Conservation (phyloP, 2,888 invertebrate species). For the Drosophila anomelani region DNA sequence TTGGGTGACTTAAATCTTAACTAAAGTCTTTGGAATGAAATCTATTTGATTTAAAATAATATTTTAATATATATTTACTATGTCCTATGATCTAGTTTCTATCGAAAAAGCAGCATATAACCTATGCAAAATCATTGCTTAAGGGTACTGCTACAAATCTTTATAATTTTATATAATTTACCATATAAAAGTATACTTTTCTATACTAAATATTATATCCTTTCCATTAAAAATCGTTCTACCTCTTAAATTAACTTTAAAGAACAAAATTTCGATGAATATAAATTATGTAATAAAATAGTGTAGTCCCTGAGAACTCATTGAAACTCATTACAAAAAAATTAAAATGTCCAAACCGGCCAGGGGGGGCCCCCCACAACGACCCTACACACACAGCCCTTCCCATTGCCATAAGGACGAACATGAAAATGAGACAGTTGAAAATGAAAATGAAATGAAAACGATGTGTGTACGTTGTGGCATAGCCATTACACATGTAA, state of each 20-base stretch:
- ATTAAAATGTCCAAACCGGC: slow-evolving; percentile 1
- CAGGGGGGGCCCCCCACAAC: slow-evolving; percentile 10
- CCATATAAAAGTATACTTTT: background rate
- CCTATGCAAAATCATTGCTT: too few relatives aligned
- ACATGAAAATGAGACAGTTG: background rate
- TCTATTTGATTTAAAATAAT: background rate
- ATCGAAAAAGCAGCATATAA: too few relatives aligned
- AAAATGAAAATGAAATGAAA: slow-evolving; percentile 11
- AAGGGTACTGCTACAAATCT: too few relatives aligned
- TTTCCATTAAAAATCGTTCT: background rate
- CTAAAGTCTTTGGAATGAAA: background rate
- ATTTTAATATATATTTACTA: too few relatives aligned
- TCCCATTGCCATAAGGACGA: slow-evolving; percentile 24
- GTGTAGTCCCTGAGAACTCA: background rate
- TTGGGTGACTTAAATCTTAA: too few relatives aligned
- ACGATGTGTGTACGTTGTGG: slow-evolving; percentile 32
- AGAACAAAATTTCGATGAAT: background rate
- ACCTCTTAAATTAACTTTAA: background rate
- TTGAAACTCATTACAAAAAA: slow-evolving; percentile 11
- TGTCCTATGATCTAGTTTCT: too few relatives aligned
- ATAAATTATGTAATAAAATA: background rate
- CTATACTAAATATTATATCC: background rate
- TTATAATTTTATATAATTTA: background rate
- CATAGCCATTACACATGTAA: slow-evolving; percentile 36
- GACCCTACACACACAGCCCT: background rate